These are phyloP conservation scores for Stenotaenia linearis DNA, from an alignment of 2,888 invertebrate species.

Conservation along the genomic window DNA sequence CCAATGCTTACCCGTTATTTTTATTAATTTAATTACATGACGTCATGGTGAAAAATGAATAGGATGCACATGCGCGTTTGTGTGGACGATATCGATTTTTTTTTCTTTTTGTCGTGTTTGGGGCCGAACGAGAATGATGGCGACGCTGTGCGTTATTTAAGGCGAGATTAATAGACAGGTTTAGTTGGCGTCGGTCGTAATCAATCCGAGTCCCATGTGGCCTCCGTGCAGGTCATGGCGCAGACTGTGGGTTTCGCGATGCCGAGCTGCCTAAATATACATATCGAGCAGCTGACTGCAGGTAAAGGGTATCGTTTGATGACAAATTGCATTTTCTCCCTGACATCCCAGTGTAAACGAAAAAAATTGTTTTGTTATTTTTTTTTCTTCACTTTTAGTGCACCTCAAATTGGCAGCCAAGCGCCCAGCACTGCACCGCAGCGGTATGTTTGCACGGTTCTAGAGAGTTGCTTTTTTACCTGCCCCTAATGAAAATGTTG, in stretches of 20 bases:
- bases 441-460: not conserved
- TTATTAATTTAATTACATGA: too few species aligned
- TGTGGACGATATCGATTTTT: not conserved
- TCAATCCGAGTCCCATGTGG: not conserved
- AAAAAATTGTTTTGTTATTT: not conserved
- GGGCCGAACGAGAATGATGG: not conserved
- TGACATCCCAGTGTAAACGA: too few species aligned
- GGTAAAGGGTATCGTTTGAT: not conserved
- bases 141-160: not conserved
- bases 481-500: too few species aligned
- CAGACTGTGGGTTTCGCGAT: not conserved
- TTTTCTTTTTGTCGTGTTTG: not conserved
- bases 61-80: not conserved
- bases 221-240: conserved; percentile 9
- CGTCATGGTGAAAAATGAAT: not conserved
- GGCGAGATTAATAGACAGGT: not conserved
- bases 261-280: not conserved
- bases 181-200: not conserved
- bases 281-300: conserved; percentile 2
- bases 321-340: not conserved
- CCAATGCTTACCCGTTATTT: too few species aligned
- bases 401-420: conserved; percentile 24
- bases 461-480: not conserved
- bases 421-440: conserved; percentile 5
- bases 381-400: not conserved